These are phyloP conservation scores for Cynoglossus semilaevis DNA, from an alignment of 2,113 vertebrate species.

Conservation along the genomic window DNA sequence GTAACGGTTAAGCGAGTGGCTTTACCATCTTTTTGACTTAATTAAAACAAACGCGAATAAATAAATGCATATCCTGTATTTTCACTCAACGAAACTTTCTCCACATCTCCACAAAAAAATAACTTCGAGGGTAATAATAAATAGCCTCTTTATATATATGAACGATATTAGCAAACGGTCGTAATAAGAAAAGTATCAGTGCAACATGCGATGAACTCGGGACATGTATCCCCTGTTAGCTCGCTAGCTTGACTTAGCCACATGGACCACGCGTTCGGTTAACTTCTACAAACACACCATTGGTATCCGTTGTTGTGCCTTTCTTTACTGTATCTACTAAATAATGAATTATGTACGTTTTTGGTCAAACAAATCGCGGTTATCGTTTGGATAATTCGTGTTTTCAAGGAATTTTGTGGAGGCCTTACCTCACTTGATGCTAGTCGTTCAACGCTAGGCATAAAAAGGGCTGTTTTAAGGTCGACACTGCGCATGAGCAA, in stretches of 20 bases:
- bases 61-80: too few relatives aligned
- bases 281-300: not conserved
- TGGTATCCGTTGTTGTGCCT: accelerated
- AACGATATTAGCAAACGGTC: too few relatives aligned
- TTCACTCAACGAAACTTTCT: too few relatives aligned
- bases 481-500: constrained; percentile 64
- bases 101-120: too few relatives aligned
- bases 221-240: not conserved
- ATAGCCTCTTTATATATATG: too few relatives aligned
- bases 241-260: constrained; percentile 52
- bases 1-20: too few relatives aligned
- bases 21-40: too few relatives aligned
- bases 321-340: not conserved
- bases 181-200: not conserved
- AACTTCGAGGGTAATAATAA: too few relatives aligned
- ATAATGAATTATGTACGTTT: accelerated
- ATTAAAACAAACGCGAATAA: too few relatives aligned
- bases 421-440: constrained; percentile 75
- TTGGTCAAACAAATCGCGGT: accelerated
- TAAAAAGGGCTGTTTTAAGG: constrained; percentile 65
- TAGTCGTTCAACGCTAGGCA: constrained; percentile 66
- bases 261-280: constrained; percentile 53
- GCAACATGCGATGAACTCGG: not conserved
- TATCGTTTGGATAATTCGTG: accelerated
- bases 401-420: not conserved